Evolutionary conservation across 2,113 vertebrate species (phyloP).

Genomic region (Cynopterus brachyotis): DNA sequence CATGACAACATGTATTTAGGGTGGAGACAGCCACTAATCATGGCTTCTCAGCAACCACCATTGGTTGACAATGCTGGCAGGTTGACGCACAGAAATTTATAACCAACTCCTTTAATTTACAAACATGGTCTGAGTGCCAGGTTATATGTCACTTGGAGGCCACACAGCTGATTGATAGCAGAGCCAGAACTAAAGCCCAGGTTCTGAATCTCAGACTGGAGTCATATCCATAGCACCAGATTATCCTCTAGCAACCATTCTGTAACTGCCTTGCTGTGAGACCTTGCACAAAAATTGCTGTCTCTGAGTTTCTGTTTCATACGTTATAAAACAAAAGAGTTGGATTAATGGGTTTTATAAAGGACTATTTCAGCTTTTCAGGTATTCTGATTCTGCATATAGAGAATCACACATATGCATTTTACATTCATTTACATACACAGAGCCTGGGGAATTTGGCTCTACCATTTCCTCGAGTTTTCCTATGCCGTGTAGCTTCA

Average conservation of each 20-base stretch:
- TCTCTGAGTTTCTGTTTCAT: background rate
- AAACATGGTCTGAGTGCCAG: background rate
- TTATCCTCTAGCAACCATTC: background rate
- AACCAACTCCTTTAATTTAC: background rate
- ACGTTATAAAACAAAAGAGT: background rate
- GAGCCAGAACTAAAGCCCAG: background rate
- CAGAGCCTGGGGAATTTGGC: background rate
- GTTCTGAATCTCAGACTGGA: background rate
- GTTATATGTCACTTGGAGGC: background rate
- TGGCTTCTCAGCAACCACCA: background rate
- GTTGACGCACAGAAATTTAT: background rate
- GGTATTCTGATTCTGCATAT: background rate
- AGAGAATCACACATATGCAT: background rate
- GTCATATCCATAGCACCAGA: background rate
- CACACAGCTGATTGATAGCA: background rate
- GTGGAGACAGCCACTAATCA: background rate
- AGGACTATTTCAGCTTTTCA: background rate
- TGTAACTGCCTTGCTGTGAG: background rate
- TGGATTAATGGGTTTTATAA: background rate
- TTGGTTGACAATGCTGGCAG: background rate
- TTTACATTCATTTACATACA: slow-evolving; percentile 55
- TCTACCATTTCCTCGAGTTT: slow-evolving; percentile 58
- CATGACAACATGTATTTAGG: background rate
- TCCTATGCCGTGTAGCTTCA: slow-evolving; percentile 39
- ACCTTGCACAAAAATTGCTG: background rate